phyloP scores from a whole-genome alignment of 2,797 vertebrate genomes.

The Lacerta bilineata region DNA sequence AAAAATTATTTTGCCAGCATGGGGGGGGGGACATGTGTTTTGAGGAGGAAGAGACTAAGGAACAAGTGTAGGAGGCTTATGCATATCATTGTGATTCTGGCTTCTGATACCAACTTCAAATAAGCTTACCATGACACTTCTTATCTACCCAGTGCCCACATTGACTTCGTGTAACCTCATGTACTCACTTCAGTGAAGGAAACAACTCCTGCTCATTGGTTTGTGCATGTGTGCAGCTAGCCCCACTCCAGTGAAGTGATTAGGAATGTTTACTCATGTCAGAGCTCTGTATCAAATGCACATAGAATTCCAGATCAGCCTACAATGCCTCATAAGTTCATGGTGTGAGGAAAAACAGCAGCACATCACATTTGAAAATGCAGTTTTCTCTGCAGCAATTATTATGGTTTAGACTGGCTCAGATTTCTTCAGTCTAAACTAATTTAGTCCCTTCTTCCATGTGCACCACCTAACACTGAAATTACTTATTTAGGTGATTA shows the following conservation, averaged over 20 bases:
- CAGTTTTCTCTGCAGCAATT: constrained; percentile 24
- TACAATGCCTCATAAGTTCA: not conserved
- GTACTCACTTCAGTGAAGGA: not conserved
- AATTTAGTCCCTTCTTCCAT: not conserved
- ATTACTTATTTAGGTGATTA: constrained; percentile 44
- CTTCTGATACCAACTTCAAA: not conserved
- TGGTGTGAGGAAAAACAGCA: constrained; percentile 50
- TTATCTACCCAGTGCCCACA: not conserved
- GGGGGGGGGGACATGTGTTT: not conserved
- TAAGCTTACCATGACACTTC: not conserved
- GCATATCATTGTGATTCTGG: not conserved
- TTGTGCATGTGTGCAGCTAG: not conserved
- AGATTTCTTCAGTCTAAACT: constrained; percentile 46
- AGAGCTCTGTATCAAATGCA: not conserved
- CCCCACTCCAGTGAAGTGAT: not conserved
- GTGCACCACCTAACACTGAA: constrained; percentile 46
- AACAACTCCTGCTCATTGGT: not conserved
- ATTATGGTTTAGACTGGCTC: constrained; percentile 28
- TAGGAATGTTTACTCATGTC: not conserved
- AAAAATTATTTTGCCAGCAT: not conserved
- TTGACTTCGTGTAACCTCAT: not conserved
- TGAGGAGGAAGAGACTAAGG: not conserved
- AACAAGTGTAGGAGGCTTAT: not conserved
- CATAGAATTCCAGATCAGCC: not conserved
- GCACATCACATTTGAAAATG: constrained; percentile 8